phyloP scores from a whole-genome alignment of 1,140 invertebrate species.

The Drosophila triauraria region DNA sequence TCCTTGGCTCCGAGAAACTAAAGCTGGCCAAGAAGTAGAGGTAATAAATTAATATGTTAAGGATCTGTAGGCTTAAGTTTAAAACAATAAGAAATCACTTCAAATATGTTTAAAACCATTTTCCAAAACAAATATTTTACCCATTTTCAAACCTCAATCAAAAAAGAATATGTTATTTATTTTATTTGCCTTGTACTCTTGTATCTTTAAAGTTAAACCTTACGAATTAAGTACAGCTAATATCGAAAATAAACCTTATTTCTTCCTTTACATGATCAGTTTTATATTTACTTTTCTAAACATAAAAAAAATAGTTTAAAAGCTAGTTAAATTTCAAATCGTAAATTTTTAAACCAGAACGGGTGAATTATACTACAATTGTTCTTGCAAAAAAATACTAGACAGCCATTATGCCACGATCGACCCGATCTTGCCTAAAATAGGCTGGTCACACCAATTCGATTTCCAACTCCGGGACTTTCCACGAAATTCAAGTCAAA shows the following conservation, averaged over 20 bases:
- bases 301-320: not conserved
- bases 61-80: not conserved
- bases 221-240: no score
- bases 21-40: slow-evolving; percentile 73
- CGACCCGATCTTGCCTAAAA: not conserved
- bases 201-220: not conserved
- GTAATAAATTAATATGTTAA: not conserved
- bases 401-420: not conserved
- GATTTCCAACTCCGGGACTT: slow-evolving; percentile 18
- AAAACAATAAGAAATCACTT: slow-evolving; percentile 5
- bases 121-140: not conserved
- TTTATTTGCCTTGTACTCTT: not conserved
- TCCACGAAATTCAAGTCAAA: slow-evolving; percentile 54
- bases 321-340: not conserved
- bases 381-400: not conserved
- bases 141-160: not conserved
- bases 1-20: slow-evolving; percentile 76
- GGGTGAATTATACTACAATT: not conserved
- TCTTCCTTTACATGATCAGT: not conserved
- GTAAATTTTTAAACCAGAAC: not conserved
- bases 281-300: not conserved
- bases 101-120: not conserved
- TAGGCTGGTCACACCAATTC: not conserved
- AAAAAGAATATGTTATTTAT: not conserved
- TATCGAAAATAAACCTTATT: not conserved